A percentile compares a stretch with the other conserved stretches of the same genome.
These are phyloP conservation scores for Apolygus lucorum DNA, from an alignment of 1,140 invertebrate genomes.

Conservation along the genomic window DNA sequence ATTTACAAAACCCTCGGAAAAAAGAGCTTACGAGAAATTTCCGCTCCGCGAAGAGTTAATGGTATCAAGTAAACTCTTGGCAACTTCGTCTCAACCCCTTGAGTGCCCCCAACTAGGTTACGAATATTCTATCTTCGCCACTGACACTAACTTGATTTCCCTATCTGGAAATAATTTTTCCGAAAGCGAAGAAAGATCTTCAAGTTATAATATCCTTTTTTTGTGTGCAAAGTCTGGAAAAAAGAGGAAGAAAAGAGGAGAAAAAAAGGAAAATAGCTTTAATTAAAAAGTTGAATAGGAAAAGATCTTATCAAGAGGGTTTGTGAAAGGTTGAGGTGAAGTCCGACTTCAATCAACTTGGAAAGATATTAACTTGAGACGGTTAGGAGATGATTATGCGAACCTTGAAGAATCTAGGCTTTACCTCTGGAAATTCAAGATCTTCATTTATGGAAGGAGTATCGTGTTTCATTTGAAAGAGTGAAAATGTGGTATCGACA, in stretches of 20 bases:
- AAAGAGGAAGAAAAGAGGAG: no score
- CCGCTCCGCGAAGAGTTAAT: constrained; percentile 1
- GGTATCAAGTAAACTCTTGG: background rate
- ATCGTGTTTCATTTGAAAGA: no score
- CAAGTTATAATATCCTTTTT: background rate
- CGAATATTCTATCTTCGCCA: constrained; percentile 8
- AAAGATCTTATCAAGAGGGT: constrained; percentile 3
- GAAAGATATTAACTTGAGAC: background rate
- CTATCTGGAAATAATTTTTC: constrained; percentile 15
- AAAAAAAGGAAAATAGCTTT: background rate
- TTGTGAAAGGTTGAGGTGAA: background rate
- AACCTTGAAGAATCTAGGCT: background rate
- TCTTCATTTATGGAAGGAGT: no score
- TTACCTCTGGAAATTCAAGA: no score
- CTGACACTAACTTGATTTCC: constrained; percentile 15
- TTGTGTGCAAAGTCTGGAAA: background rate
- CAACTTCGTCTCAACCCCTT: background rate
- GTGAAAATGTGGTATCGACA: no score
- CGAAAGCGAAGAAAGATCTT: background rate
- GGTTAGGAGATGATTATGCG: background rate
- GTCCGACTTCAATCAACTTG: constrained; percentile 1
- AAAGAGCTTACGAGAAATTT: background rate
- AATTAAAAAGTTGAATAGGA: constrained; percentile 13
- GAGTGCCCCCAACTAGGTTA: background rate
- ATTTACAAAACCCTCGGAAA: background rate